Conservation (phyloP, 1,140 invertebrate genomes). For the Trichogramma pretiosum region DNA sequence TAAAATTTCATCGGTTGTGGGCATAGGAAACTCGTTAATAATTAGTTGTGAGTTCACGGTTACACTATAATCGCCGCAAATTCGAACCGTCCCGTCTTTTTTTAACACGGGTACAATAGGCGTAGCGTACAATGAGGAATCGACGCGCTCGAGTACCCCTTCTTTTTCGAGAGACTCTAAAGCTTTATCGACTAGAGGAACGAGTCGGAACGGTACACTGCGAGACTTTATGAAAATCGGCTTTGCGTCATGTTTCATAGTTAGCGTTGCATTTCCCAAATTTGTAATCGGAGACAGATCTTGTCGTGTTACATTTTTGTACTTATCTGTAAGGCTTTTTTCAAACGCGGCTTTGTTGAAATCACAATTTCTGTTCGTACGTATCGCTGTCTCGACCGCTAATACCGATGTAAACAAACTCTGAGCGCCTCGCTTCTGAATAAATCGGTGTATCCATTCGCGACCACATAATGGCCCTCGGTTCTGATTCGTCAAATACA, state of each 20-base stretch:
- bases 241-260: neutral
- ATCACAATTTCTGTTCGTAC: neutral
- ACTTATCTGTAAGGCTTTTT: neutral
- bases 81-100: conserved; percentile 25
- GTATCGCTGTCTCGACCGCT: neutral
- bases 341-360: neutral
- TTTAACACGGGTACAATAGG: conserved; percentile 29
- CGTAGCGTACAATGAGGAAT: neutral
- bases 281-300: neutral
- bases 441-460: neutral
- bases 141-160: neutral
- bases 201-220: neutral
- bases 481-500: neutral
- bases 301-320: neutral
- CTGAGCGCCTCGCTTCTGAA: neutral
- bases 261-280: neutral
- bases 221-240: neutral
- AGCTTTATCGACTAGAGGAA: neutral
- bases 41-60: conserved; percentile 27
- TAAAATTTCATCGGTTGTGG: neutral
- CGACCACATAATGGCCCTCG: neutral
- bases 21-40: neutral
- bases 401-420: neutral
- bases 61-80: conserved; percentile 35
- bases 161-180: neutral